Conservation (phyloP, 2,888 invertebrate species). For the Schizotus pectinicornis region DNA sequence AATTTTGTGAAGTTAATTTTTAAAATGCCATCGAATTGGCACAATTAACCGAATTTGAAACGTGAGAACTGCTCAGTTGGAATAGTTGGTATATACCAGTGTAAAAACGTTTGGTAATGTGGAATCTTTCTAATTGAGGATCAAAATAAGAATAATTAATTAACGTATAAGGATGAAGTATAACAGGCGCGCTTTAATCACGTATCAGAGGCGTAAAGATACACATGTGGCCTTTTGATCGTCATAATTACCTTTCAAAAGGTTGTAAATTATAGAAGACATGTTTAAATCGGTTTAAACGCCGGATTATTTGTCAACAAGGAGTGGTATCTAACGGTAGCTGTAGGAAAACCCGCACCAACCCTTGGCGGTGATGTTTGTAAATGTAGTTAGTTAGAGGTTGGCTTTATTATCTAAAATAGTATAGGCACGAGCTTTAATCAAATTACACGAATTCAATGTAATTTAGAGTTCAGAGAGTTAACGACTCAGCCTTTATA, state of each 20-base stretch:
- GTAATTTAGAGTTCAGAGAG: constrained; percentile 47
- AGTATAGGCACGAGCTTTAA: constrained; percentile 45
- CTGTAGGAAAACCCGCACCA: constrained; percentile 8
- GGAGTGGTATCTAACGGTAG: constrained; percentile 15
- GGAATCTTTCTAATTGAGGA: too few relatives aligned
- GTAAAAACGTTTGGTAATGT: too few relatives aligned
- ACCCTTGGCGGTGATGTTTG: constrained; percentile 34
- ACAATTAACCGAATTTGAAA: too few relatives aligned
- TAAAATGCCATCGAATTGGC: too few relatives aligned
- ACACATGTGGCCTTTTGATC: constrained; percentile 1
- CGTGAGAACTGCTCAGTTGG: too few relatives aligned
- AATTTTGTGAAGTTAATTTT: too few relatives aligned
- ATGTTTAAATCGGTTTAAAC: constrained; percentile 13
- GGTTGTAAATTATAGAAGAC: constrained; percentile 11
- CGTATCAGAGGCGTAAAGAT: too few relatives aligned
- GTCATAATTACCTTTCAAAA: constrained; percentile 10
- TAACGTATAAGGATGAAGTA: too few relatives aligned
- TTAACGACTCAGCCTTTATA: constrained; percentile 32
- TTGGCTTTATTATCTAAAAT: constrained; percentile 43
- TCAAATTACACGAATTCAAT: constrained; percentile 51
- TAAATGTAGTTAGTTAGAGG: constrained; percentile 37
- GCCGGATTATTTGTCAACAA: constrained; percentile 10
- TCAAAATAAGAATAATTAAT: too few relatives aligned
- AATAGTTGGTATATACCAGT: too few relatives aligned
- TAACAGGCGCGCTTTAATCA: too few relatives aligned